These are phyloP conservation scores for Cricetomys ansorgei DNA, from an alignment of 2,113 vertebrate species.

Conservation along the genomic window DNA sequence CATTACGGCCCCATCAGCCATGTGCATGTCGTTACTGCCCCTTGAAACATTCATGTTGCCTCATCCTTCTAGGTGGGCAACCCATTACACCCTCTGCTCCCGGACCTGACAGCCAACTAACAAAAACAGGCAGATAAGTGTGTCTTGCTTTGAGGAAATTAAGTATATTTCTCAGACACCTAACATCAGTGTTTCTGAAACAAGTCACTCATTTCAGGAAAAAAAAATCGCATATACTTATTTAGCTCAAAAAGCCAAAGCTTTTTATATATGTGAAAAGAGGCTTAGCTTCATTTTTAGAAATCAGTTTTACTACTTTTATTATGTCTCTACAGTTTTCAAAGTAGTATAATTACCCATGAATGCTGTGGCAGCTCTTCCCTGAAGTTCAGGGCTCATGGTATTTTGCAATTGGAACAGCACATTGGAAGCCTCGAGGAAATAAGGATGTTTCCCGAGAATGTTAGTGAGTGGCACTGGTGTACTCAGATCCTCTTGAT, in stretches of 20 bases:
- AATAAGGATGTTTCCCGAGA: not conserved
- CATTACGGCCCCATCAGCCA: constrained; percentile 58
- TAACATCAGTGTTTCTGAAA: constrained; percentile 55
- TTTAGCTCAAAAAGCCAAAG: constrained; percentile 24
- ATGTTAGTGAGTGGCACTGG: not conserved
- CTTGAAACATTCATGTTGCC: not conserved
- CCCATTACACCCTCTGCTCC: constrained; percentile 24
- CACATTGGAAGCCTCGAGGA: not conserved
- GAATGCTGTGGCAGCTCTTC: not conserved
- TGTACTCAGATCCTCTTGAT: not conserved
- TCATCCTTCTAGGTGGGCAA: constrained; percentile 49
- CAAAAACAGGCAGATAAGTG: constrained; percentile 59
- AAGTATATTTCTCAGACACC: constrained; percentile 41
- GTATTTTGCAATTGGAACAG: not conserved
- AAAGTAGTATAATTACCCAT: not conserved
- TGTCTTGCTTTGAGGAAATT: constrained; percentile 67
- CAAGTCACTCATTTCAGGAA: constrained; percentile 45
- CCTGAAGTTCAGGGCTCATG: not conserved
- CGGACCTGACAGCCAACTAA: constrained; percentile 64
- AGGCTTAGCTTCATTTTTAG: constrained; percentile 6
- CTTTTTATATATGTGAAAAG: not conserved
- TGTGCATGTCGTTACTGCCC: constrained; percentile 34
- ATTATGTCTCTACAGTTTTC: constrained; percentile 37
- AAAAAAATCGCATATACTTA: constrained; percentile 23
- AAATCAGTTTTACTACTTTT: constrained; percentile 31